Conservation (phyloP, 2,888 invertebrate species). For the Nemoura dubitans region DNA sequence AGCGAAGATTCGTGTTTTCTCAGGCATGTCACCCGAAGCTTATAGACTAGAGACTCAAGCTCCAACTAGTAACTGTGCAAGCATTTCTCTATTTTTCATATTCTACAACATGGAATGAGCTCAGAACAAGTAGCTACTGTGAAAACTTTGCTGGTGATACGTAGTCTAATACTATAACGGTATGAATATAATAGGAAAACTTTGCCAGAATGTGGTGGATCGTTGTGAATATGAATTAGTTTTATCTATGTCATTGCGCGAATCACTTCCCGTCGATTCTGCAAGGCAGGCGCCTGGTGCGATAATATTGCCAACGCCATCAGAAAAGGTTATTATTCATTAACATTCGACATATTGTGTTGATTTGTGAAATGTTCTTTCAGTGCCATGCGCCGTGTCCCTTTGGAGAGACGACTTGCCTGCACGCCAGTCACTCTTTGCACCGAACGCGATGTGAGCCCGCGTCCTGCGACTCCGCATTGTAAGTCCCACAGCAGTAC, state of each 20-base stretch:
- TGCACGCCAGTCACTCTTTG: no score
- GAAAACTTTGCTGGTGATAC: background rate
- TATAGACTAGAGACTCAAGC: background rate
- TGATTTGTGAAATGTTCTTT: no score
- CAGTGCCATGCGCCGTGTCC: no score
- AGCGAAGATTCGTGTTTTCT: constrained; percentile 7
- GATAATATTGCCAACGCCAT: no score
- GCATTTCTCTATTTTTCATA: background rate
- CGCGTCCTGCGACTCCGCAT: no score
- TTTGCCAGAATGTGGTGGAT: background rate
- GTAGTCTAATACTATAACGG: background rate
- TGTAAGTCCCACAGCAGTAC: no score
- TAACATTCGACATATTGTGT: no score
- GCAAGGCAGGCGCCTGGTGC: no score
- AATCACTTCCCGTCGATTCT: background rate
- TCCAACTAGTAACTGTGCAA: background rate
- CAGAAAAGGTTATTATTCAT: no score
- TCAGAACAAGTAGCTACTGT: background rate
- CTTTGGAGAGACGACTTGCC: no score
- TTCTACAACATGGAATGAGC: background rate
- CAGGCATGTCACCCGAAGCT: background rate
- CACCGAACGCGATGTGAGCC: no score
- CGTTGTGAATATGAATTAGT: background rate
- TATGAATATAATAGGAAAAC: background rate
- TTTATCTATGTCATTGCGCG: background rate